Base-by-base conservation (phyloP, 2,113 vertebrate genomes). In the Trichomycterus rosablanca region DNA sequence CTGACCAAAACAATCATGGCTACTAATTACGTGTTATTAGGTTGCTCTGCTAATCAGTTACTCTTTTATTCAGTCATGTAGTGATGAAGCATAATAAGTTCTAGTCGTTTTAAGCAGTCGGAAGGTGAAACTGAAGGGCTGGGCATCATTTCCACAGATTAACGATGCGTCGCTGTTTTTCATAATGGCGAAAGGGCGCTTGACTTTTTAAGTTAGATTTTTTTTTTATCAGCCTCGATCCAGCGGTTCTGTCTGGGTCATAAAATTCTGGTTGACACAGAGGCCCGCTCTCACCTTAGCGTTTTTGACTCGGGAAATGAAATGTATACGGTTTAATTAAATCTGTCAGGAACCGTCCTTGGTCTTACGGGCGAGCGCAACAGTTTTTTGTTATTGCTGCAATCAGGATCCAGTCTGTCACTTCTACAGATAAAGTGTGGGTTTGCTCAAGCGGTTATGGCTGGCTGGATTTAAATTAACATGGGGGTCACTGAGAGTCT, bases 381-480 rank as follows among this genome's bases (percentile, higher is more conserved):
- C 75, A 52, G 71, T 75, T 77, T 84, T 81, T 77, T 66, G 70
- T 80, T 80, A 76, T 72, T 40, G 49, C 63, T 34, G 34, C 63
- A 68, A 80, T 87, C 83, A 72, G 81, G 84, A 78, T 74, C 74
- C 77, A 78, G 83, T 42, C 4, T n/a, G n/a, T n/a, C n/a, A n/a
- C n/a, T n/a, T n/a, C n/a, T n/a, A n/a, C n/a, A n/a, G n/a, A n/a
- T n/a, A n/a, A n/a, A n/a, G n/a, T n/a, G n/a, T n/a, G n/a, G n/a
- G n/a, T n/a, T n/a, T n/a, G n/a, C n/a, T n/a, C n/a, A n/a, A n/a
- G n/a, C n/a, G n/a, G n/a, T n/a, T n/a, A n/a, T n/a, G n/a, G n/a
- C n/a, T n/a, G n/a, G n/a, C n/a, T n/a, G n/a, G n/a, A n/a, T n/a
- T n/a, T n/a, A n/a, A n/a, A n/a, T n/a, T n/a, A n/a, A n/a, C n/a